These are phyloP conservation scores for Trichoplax adhaerens DNA, from an alignment of 37 sponge, comb jelly and placozoan species.

Conservation along the genomic window DNA sequence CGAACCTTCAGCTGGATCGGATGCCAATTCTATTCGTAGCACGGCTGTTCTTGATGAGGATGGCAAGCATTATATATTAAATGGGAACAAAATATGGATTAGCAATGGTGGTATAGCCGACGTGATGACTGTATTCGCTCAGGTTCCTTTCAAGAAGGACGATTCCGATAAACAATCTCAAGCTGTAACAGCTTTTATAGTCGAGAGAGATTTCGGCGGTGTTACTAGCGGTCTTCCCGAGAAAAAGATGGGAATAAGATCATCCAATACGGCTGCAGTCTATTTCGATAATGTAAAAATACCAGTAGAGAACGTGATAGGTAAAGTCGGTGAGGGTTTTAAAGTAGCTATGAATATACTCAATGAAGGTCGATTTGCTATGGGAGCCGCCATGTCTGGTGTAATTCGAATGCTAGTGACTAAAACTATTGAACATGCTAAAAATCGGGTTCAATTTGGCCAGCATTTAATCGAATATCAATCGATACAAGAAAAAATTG, in stretches of 20 bases:
- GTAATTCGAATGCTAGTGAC: slow-evolving; percentile 74
- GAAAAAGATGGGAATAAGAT: slow-evolving; percentile 99
- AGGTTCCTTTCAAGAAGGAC: not conserved
- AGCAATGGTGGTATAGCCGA: slow-evolving; percentile 98
- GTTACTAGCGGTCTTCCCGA: slow-evolving; percentile 93
- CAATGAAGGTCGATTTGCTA: slow-evolving; percentile 97
- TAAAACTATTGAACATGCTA: slow-evolving; percentile 55
- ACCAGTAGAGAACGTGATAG: slow-evolving; percentile 86
- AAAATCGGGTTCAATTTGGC: slow-evolving; percentile 82
- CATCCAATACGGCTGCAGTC: slow-evolving; percentile 76
- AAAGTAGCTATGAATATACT: slow-evolving; percentile 99
- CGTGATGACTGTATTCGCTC: slow-evolving; percentile 91
- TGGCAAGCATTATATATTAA: slow-evolving; percentile 88
- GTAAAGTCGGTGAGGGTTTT: slow-evolving; percentile 17
- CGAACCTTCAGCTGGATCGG: slow-evolving; percentile 89
- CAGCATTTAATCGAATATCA: slow-evolving; percentile 72
- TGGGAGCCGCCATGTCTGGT: slow-evolving; percentile 93
- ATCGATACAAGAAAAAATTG: slow-evolving; percentile 79
- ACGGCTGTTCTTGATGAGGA: slow-evolving; percentile 75
- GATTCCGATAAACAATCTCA: too few species aligned
- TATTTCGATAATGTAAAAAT: slow-evolving; percentile 80
- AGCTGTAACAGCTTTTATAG: slow-evolving; percentile 80
- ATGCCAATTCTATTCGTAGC: slow-evolving; percentile 89
- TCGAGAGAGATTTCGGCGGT: slow-evolving; percentile 83
- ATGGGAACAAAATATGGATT: slow-evolving; percentile 98